These are phyloP conservation scores for Cotesia vestalis DNA, from an alignment of 1,140 invertebrate species.

Conservation along the genomic window DNA sequence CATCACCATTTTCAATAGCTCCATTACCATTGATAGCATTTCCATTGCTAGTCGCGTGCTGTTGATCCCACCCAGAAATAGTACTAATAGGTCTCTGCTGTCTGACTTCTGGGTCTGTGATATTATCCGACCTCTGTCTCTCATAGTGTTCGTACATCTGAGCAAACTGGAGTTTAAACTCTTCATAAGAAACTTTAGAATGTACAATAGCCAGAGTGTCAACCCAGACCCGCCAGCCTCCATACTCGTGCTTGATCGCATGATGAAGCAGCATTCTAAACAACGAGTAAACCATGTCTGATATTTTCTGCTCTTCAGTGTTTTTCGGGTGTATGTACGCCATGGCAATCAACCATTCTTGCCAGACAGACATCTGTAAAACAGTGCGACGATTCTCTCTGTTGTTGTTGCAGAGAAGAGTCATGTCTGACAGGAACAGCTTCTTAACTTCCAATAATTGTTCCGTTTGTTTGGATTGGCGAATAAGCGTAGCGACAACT, in stretches of 20 bases:
- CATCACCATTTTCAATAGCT: slow-evolving; percentile 51
- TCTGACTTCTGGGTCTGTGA: slow-evolving; percentile 90
- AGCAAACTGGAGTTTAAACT: slow-evolving; percentile 94
- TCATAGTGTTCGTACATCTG: slow-evolving; percentile 99
- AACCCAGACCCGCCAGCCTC: slow-evolving; percentile 99
- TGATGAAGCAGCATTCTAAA: slow-evolving; percentile 98
- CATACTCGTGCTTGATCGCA: slow-evolving; percentile 99
- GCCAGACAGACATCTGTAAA: slow-evolving; percentile 99
- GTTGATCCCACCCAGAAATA: slow-evolving; percentile 92
- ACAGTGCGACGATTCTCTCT: slow-evolving; percentile 96
- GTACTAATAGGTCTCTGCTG: slow-evolving; percentile 94
- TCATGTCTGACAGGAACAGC: slow-evolving; percentile 97
- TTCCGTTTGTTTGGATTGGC: slow-evolving; percentile 94
- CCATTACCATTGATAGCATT: slow-evolving; percentile 41
- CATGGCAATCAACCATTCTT: slow-evolving; percentile 99
- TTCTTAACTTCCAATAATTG: slow-evolving; percentile 94
- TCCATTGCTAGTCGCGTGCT: slow-evolving; percentile 64
- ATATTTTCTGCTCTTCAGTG: slow-evolving; percentile 94
- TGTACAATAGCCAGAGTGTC: slow-evolving; percentile 99
- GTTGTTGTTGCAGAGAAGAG: slow-evolving; percentile 95
- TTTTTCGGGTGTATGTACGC: slow-evolving; percentile 97
- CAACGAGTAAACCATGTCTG: slow-evolving; percentile 97
- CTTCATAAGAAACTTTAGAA: slow-evolving; percentile 98
- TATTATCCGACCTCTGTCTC: slow-evolving; percentile 89
- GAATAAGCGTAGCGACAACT: slow-evolving; percentile 95